Evolutionary conservation across 2,888 invertebrate genomes (phyloP).

Genomic region (Limnephilus rhombicus): DNA sequence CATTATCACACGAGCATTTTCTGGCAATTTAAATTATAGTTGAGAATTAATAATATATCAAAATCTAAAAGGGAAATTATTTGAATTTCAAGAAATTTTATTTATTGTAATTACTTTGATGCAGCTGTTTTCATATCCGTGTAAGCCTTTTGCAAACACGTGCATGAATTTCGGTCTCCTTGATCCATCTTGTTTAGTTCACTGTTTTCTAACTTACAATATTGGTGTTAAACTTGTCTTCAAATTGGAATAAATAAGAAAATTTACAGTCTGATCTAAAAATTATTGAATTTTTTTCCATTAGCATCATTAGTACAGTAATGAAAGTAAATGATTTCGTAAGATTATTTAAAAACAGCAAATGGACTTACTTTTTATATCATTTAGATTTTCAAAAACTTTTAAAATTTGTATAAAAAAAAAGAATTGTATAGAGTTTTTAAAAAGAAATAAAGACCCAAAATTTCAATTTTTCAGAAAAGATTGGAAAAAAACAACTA

Average conservation of each 20-base stretch:
- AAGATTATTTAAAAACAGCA: background rate
- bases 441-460: background rate
- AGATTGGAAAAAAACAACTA: background rate
- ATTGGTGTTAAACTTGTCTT: background rate
- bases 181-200: background rate
- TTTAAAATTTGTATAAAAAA: background rate
- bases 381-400: background rate
- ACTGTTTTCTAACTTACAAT: background rate
- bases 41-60: background rate
- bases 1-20: conserved; percentile 46
- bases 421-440: background rate
- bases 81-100: background rate
- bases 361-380: background rate
- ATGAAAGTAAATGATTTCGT: background rate
- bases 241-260: background rate
- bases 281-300: background rate
- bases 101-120: background rate
- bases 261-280: background rate
- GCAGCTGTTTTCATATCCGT: background rate
- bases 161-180: conserved; percentile 1
- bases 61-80: background rate
- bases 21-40: background rate
- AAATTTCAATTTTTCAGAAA: background rate
- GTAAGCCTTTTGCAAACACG: background rate
- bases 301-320: background rate